These are phyloP conservation scores for Heterodera carotae DNA, from an alignment of 1,140 invertebrate genomes.

Conservation along the genomic window DNA sequence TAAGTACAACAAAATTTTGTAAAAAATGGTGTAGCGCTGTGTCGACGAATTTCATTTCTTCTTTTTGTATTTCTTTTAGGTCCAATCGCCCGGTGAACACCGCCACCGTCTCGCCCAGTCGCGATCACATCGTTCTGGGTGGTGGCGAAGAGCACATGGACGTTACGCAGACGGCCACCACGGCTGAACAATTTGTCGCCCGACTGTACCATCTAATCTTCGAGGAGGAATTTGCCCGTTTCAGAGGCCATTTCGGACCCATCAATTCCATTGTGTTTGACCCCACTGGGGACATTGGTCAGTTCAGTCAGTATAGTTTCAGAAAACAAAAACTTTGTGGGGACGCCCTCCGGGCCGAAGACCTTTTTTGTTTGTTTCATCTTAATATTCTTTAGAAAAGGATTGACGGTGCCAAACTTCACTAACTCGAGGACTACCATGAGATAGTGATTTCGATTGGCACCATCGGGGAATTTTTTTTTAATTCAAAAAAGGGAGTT, in stretches of 20 bases:
- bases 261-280: constrained; percentile 98
- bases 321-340: too few species aligned
- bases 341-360: too few species aligned
- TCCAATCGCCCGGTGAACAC: constrained; percentile 65
- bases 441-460: too few species aligned
- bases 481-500: too few species aligned
- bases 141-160: constrained; percentile 68
- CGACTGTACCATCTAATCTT: constrained; percentile 97
- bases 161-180: constrained; percentile 92
- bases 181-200: constrained; percentile 95
- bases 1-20: too few species aligned
- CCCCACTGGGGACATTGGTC: constrained; percentile 81
- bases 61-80: constrained; percentile 35
- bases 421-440: too few species aligned
- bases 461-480: too few species aligned
- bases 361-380: too few species aligned
- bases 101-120: constrained; percentile 62
- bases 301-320: neutral
- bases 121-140: constrained; percentile 63
- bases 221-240: constrained; percentile 95
- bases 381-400: too few species aligned
- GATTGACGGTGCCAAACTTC: too few species aligned
- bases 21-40: too few species aligned
- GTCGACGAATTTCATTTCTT: neutral
- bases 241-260: constrained; percentile 95